Conservation (phyloP, 2,888 invertebrate species). For the Rhimphoctona megacephalus region DNA sequence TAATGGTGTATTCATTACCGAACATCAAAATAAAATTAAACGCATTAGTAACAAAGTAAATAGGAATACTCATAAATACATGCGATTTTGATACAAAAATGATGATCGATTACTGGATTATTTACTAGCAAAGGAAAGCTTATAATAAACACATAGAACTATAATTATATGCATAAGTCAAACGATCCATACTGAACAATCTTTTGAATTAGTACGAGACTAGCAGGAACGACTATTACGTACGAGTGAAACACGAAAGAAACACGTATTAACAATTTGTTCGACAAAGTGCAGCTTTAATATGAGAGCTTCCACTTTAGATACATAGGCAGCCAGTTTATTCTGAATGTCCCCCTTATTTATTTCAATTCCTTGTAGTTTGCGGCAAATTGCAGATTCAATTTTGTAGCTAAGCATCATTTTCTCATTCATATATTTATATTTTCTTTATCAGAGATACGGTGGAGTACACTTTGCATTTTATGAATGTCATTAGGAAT, state of each 20-base stretch:
- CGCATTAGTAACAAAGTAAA: not conserved
- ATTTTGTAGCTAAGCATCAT: slow-evolving; percentile 36
- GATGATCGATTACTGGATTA: not conserved
- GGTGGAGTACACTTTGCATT: not conserved
- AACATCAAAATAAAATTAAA: not conserved
- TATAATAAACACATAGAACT: not conserved
- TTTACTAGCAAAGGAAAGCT: not conserved
- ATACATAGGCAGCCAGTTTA: not conserved
- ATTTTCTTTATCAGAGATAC: too few species aligned
- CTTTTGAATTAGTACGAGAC: not conserved
- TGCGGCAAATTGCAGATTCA: slow-evolving; percentile 58
- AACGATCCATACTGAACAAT: not conserved
- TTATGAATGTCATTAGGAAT: too few species aligned
- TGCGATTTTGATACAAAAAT: not conserved
- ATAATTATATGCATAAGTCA: not conserved
- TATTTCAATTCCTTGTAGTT: not conserved
- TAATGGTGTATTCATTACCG: not conserved
- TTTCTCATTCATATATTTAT: not conserved
- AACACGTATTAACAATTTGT: not conserved
- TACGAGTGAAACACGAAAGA: not conserved
- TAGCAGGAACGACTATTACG: not conserved
- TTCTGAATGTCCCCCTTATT: not conserved
- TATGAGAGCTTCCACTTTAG: not conserved
- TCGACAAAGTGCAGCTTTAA: not conserved
- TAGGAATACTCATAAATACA: not conserved